phyloP scores from a whole-genome alignment of 2,888 invertebrate species.

The Caenorhabditis wallacei region DNA sequence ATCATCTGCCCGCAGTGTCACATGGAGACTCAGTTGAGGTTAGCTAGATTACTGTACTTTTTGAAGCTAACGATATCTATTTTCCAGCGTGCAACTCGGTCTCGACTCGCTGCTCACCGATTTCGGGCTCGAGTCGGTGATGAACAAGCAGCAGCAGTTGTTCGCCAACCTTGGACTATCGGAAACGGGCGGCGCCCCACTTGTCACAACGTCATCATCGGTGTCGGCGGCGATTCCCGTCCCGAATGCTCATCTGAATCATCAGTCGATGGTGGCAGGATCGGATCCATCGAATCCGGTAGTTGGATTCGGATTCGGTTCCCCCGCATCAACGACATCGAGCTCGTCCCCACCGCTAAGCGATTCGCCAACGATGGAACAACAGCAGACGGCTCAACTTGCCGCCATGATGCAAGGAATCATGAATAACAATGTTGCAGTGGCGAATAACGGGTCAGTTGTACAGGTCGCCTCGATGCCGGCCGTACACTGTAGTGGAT shows the following conservation, averaged over 20 bases:
- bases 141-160: constrained; percentile 68
- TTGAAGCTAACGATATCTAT: too few species aligned
- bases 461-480: constrained; percentile 21
- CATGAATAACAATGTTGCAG: constrained; percentile 52
- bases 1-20: constrained; percentile 89
- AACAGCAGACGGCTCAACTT: constrained; percentile 52
- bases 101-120: constrained; percentile 88
- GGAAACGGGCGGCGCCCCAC: neutral
- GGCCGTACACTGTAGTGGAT: constrained; percentile 95
- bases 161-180: constrained; percentile 35
- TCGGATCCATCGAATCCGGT: constrained; percentile 60
- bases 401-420: constrained; percentile 55
- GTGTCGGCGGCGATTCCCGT: constrained; percentile 36
- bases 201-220: neutral
- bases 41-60: too few species aligned
- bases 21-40: constrained; percentile 83
- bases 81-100: constrained; percentile 83
- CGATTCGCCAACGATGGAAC: constrained; percentile 70
- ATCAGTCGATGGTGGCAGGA: constrained; percentile 46
- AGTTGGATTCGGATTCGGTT: constrained; percentile 72
- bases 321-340: constrained; percentile 84
- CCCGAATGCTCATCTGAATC: constrained; percentile 18
- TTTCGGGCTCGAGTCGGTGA: constrained; percentile 74
- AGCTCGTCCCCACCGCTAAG: constrained; percentile 74
- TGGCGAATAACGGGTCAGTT: neutral